phyloP scores from a whole-genome alignment of 2,888 invertebrate species.

The Ischnura elegans region DNA sequence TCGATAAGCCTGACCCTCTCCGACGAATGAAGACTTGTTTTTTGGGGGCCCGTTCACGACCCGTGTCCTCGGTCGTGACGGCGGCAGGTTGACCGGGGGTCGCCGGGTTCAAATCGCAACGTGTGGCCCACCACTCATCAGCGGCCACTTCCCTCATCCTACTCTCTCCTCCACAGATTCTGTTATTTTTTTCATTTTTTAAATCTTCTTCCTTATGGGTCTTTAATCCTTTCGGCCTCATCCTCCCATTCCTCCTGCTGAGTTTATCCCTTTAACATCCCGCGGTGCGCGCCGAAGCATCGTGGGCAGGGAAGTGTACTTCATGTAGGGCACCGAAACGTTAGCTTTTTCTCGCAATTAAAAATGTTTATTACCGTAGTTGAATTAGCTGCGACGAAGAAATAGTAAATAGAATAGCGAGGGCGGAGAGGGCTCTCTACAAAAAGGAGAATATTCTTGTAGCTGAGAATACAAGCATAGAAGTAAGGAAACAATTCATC shows the following conservation, averaged over 20 bases:
- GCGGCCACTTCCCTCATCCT: not conserved
- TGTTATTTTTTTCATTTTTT: not conserved
- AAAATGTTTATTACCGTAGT: too few species aligned
- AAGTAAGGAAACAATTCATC: too few species aligned
- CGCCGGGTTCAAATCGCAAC: slow-evolving; percentile 10
- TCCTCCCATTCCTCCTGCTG: not conserved
- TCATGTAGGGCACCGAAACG: too few species aligned
- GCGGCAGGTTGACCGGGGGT: not conserved
- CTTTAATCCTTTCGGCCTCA: not conserved
- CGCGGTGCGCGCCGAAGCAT: not conserved
- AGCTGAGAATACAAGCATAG: too few species aligned
- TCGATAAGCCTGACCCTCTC: not conserved
- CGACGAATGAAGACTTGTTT: not conserved
- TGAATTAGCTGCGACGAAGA: too few species aligned
- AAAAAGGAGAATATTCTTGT: too few species aligned
- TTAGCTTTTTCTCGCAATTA: too few species aligned
- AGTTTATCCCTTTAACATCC: not conserved
- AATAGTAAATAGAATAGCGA: too few species aligned
- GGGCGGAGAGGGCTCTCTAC: too few species aligned
- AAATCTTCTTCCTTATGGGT: not conserved
- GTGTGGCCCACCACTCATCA: not conserved
- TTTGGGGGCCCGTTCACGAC: too few species aligned
- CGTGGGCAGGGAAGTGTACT: too few species aligned
- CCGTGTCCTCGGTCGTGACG: not conserved
- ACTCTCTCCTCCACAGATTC: not conserved